Base-by-base conservation (phyloP, 1,140 invertebrate species). In the Drosophila ohnishii region DNA sequence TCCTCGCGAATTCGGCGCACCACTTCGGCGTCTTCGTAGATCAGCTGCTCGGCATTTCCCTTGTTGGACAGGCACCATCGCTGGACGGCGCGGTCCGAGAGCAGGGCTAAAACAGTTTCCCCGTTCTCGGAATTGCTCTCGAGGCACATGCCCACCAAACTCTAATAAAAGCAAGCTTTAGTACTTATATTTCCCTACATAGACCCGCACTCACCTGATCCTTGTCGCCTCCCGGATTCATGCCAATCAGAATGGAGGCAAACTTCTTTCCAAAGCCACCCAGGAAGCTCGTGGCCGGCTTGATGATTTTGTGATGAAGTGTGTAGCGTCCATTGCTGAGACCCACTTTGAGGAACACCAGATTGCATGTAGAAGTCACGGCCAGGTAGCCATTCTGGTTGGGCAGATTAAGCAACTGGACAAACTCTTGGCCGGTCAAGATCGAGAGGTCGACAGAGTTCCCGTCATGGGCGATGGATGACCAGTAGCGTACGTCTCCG, bases 401-500 rank as follows among this genome's bases (percentile, higher is more conserved):
- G 71, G 95, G 94, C 39, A 95, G 92, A 69, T 95, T 93, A 1
- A 94, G 94, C 13, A 98, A 90, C 53, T 94, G 94, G 76, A 96
- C 96, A 90, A 97, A 98, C 92, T 98, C 95, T 91, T 96, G 95
- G 0, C 95, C 95, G 7, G 96, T 95, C 16, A 99, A 92, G 80
- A 98, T 97, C 5, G 94, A 96, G 28, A 96, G 94, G 92, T 98
- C 97, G 13, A 95, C 93, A n/a, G 95, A 97, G 9, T 95, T 95
- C 5, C 95, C 95, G 86, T 98, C 97, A 83, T 98, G 97, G 0
- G 96, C 95, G 42, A 99, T 95, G 32, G 95, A 97, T 0, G 96
- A 93, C 98, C 98, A 99, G 91, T 96, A 99, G 14, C 97, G 93
- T 4, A 97, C 95, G 37, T 95, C 93, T n/a, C 97, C 98, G 91